Evolutionary conservation across 1,140 invertebrate species (phyloP).

Genomic region (Araneus ventricosus): DNA sequence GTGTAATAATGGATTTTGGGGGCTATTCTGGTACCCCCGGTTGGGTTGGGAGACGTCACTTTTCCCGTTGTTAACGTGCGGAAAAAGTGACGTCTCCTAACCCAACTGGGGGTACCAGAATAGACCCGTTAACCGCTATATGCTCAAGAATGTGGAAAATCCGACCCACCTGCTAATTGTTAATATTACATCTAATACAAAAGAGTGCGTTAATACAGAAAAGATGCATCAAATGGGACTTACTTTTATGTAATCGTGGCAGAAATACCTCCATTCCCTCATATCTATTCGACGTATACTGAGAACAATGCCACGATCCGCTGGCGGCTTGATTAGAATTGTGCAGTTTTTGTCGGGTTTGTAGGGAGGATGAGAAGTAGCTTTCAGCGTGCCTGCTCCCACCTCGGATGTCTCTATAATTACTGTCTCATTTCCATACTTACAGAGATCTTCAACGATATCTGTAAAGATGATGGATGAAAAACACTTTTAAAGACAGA

Average conservation of each 20-base stretch:
- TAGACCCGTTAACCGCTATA: no score
- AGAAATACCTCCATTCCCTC: slow-evolving; percentile 1
- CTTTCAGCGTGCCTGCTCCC: slow-evolving; percentile 37
- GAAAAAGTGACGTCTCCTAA: no score
- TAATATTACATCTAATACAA: no score
- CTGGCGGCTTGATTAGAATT: slow-evolving; percentile 46
- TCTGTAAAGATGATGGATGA: neutral
- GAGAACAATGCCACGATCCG: slow-evolving; percentile 32
- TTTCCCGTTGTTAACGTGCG: no score
- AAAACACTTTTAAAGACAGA: neutral
- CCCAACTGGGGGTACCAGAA: no score
- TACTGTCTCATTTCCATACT: slow-evolving; percentile 47
- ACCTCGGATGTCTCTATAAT: neutral
- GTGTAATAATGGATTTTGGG: no score
- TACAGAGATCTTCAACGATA: slow-evolving; percentile 60
- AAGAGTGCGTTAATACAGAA: no score
- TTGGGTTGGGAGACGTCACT: no score
- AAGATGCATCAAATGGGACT: neutral
- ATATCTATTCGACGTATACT: slow-evolving; percentile 54
- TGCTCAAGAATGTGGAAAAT: no score
- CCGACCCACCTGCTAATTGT: no score
- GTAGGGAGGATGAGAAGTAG: slow-evolving; percentile 54
- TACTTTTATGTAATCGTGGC: slow-evolving; percentile 60
- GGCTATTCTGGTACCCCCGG: no score
- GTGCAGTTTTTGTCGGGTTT: slow-evolving; percentile 41